Evolutionary conservation across 2,797 vertebrate species (phyloP).

Genomic region (Cuniculus paca): DNA sequence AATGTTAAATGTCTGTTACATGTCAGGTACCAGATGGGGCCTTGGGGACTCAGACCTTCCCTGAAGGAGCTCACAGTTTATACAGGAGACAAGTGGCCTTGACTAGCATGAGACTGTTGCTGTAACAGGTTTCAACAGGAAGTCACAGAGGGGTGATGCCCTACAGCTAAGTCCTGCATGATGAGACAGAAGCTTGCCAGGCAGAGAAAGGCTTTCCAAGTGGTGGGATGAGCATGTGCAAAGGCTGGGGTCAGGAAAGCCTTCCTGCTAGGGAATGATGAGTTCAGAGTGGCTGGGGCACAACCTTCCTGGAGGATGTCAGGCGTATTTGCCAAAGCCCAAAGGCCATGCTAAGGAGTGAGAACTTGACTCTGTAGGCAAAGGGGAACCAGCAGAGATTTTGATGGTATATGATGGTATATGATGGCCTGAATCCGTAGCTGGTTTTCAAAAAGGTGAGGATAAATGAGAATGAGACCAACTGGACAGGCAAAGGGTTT

Average conservation of each 20-base stretch:
- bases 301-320: neutral
- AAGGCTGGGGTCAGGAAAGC: neutral
- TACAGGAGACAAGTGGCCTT: neutral
- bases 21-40: too few species aligned
- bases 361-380: neutral
- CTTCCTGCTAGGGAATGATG: neutral
- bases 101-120: neutral
- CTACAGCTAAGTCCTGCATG: neutral
- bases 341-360: neutral
- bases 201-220: neutral
- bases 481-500: neutral
- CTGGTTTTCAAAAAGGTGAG: neutral
- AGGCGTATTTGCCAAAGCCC: fast-evolving
- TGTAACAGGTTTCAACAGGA: neutral
- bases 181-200: neutral
- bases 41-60: neutral
- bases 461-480: fast-evolving
- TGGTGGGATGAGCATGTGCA: fast-evolving
- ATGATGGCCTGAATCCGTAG: neutral
- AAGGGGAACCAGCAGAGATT: neutral
- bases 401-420: too few species aligned
- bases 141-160: neutral
- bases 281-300: too few species aligned
- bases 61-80: neutral
- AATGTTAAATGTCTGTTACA: fast-evolving